Evolutionary conservation across 92 coral and sea anemone species (phyloP), one percentile per base, ranked within the genome.

Genomic region (Zoanthus solanderi): DNA sequence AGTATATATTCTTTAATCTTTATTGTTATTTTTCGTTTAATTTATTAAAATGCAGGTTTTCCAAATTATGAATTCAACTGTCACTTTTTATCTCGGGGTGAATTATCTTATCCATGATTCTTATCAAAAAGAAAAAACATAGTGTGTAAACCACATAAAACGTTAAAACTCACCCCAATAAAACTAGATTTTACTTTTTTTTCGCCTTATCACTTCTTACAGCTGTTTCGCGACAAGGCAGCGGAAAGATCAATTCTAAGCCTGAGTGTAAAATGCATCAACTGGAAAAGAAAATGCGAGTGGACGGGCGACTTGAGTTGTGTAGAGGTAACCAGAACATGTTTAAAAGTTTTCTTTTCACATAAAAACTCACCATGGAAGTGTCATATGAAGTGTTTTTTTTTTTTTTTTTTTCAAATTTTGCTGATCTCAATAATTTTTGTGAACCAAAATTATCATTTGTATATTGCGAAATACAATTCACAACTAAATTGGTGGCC

Each of bases 231-330:
- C 54, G 99, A 97, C 89, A 97, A 93, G 84, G 99, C 99, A 10
- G 99, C 99, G 15, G 87, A 91, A 76, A 89, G 99, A 5, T 98
- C 99, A 0, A 90, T 97, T 67, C 83, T 95, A 53, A 87, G 95
- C 17, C 91, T 93, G 14, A 93, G 91, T 6, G 99, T 97, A 9
- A 97, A 97, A 86, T 97, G 99, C 61, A 89, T 83, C 78, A 97
- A 97, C 88, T 97, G 98, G 98, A 97, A 95, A 86, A 73, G 98
- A 83, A 97, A 95, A 69, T 97, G 99, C 78, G 99, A 97, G 44
- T 97, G 99, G 99, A 94, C 98, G 1, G 99, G 99, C 7, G 99
- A 97, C 69, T 72, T 97, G 45, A 94, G 95, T 89, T 89, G 86
- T 81, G 92, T 94, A 5, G 99, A 97, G 98, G 99, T 97, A 88